A percentile compares a stretch with the other conserved stretches of the same genome.
These are phyloP conservation scores for Carapus acus DNA, from an alignment of 2,797 vertebrate species.

Conservation along the genomic window DNA sequence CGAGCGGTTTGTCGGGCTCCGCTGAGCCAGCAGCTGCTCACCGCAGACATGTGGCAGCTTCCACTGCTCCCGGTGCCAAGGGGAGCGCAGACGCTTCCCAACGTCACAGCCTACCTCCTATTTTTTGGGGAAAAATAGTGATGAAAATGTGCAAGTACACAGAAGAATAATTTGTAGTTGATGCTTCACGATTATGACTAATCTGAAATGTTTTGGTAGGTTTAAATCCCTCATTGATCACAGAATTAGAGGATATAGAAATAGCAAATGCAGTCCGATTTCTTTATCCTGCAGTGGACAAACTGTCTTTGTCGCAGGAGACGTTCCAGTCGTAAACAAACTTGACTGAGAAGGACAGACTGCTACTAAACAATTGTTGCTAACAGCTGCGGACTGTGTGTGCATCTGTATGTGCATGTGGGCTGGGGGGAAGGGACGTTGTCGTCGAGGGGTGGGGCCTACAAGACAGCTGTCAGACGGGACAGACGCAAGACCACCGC, in stretches of 20 bases:
- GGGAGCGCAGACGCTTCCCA: conserved; percentile 8
- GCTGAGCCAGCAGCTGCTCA: conserved; percentile 48
- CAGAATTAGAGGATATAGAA: too few relatives aligned
- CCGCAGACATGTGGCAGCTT: conserved; percentile 39
- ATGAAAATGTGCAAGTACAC: too few relatives aligned
- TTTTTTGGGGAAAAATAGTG: too few relatives aligned
- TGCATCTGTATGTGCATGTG: conserved; percentile 25
- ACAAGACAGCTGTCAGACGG: conserved; percentile 65
- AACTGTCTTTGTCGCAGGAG: neutral
- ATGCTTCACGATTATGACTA: too few relatives aligned
- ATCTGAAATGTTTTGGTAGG: too few relatives aligned
- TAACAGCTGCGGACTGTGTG: conserved; percentile 62
- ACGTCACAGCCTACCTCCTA: conserved; percentile 1
- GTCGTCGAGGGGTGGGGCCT: conserved; percentile 5
- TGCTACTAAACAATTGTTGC: conserved; percentile 65
- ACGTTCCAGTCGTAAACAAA: conserved; percentile 58
- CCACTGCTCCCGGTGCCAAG: conserved; percentile 21
- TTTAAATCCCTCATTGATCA: too few relatives aligned
- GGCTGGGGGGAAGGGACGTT: neutral
- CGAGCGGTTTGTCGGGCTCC: conserved; percentile 22
- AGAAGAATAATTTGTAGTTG: too few relatives aligned
- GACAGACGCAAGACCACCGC: conserved; percentile 44
- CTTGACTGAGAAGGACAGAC: conserved; percentile 23
- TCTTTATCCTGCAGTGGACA: neutral
- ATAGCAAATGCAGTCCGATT: neutral